A percentile compares a stretch with the other conserved stretches of the same genome.
phyloP scores from a whole-genome alignment of 2,113 vertebrate species.

The Mesoclemmys tuberculata region DNA sequence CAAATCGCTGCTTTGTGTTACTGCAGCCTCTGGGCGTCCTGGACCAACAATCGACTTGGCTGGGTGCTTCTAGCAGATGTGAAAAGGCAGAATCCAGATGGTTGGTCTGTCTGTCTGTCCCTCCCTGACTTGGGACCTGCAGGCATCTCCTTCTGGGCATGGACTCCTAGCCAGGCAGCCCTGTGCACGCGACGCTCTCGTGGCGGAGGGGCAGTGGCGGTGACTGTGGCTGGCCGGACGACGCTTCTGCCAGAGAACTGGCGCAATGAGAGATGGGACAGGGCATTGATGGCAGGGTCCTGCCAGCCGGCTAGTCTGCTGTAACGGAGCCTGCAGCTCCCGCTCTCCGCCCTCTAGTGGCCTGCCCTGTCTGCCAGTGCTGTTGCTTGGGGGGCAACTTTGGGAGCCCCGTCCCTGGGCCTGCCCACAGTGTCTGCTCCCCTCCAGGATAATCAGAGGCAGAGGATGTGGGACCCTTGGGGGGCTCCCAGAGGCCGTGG shows the following conservation, averaged over 20 bases:
- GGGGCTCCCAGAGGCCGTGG: not conserved
- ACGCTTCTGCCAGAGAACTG: not conserved
- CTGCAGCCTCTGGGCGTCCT: not conserved
- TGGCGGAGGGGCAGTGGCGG: not conserved
- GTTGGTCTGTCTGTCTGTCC: not conserved
- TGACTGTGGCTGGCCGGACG: not conserved
- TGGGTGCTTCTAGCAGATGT: not conserved
- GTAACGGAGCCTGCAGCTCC: no score
- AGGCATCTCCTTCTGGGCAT: not conserved
- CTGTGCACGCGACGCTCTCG: no score
- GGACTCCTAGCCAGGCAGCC: not conserved
- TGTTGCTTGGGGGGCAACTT: no score
- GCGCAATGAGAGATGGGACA: not conserved
- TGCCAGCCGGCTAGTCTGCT: no score
- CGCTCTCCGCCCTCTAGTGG: no score
- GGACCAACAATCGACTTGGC: not conserved
- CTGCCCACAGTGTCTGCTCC: no score
- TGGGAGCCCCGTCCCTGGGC: no score
- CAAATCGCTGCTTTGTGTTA: not conserved
- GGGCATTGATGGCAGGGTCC: no score
- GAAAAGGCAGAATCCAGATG: not conserved
- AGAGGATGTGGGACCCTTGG: no score
- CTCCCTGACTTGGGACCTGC: not conserved
- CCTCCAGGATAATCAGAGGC: no score
- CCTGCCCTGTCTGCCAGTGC: no score